phyloP scores from a whole-genome alignment of 2,797 vertebrate genomes.

The Myotis pilosus region DNA sequence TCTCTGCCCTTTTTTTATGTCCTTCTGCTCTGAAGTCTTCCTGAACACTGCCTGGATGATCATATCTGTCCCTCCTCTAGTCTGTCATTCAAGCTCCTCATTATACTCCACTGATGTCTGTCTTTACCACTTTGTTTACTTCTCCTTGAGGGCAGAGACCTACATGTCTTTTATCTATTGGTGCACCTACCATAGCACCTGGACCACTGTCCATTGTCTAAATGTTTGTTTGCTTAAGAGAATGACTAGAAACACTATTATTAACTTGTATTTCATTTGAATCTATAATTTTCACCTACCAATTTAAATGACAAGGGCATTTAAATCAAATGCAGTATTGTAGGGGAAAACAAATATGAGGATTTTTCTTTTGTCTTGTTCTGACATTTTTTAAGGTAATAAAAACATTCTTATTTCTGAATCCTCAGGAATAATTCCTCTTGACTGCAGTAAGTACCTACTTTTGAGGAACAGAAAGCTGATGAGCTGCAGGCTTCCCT shows the following conservation, averaged over 20 bases:
- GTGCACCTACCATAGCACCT: not conserved
- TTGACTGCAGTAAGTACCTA: conserved; percentile 84
- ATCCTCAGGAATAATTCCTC: conserved; percentile 83
- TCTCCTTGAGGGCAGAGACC: not conserved
- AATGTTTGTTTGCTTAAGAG: conserved; percentile 28
- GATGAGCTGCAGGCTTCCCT: conserved; percentile 86
- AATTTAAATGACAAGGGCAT: conserved; percentile 46
- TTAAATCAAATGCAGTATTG: conserved; percentile 61
- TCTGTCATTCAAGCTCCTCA: not conserved
- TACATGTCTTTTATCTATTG: not conserved
- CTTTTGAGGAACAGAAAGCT: conserved; percentile 84
- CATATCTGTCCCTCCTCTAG: not conserved
- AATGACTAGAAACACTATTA: not conserved
- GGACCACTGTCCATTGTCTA: not conserved
- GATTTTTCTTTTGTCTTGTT: conserved; percentile 71
- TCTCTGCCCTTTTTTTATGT: not conserved
- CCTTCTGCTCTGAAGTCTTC: not conserved
- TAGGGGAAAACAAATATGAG: conserved; percentile 73
- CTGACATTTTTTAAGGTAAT: conserved; percentile 74
- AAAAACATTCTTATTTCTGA: conserved; percentile 76
- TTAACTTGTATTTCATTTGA: conserved; percentile 47
- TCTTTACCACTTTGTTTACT: not conserved
- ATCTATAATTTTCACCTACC: conserved; percentile 43
- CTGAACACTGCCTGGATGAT: not conserved
- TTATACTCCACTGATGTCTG: not conserved